Evolutionary conservation across 2,888 invertebrate genomes (phyloP).

Genomic region (Aphrophora alni): DNA sequence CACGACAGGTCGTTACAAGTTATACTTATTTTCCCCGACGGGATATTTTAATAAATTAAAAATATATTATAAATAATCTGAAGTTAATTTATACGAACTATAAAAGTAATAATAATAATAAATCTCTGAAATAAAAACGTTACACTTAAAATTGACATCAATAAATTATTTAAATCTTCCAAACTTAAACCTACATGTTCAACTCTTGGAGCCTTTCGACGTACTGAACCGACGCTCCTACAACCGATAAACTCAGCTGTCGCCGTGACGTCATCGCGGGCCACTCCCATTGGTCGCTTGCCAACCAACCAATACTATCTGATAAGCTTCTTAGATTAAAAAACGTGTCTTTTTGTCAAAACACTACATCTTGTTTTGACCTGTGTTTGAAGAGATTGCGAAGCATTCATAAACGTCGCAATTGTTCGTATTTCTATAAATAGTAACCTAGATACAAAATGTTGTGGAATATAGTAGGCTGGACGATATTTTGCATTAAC

Average conservation of each 20-base stretch:
- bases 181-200: neutral
- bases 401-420: too few species aligned
- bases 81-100: neutral
- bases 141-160: neutral
- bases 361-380: too few species aligned
- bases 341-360: neutral
- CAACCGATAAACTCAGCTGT: neutral
- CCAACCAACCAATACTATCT: neutral
- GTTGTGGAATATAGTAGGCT: too few species aligned
- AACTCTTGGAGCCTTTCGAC: neutral
- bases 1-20: neutral
- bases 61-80: neutral
- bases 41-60: neutral
- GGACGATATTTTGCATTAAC: too few species aligned
- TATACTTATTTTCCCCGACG: neutral
- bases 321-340: neutral
- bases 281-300: neutral
- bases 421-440: too few species aligned
- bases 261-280: neutral
- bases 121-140: constrained; percentile 6
- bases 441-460: too few species aligned
- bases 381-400: too few species aligned
- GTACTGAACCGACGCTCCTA: neutral
- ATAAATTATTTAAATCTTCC: constrained; percentile 9
- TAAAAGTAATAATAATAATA: neutral